phyloP scores from a whole-genome alignment of 1,140 invertebrate genomes.

The Drosophila azteca region DNA sequence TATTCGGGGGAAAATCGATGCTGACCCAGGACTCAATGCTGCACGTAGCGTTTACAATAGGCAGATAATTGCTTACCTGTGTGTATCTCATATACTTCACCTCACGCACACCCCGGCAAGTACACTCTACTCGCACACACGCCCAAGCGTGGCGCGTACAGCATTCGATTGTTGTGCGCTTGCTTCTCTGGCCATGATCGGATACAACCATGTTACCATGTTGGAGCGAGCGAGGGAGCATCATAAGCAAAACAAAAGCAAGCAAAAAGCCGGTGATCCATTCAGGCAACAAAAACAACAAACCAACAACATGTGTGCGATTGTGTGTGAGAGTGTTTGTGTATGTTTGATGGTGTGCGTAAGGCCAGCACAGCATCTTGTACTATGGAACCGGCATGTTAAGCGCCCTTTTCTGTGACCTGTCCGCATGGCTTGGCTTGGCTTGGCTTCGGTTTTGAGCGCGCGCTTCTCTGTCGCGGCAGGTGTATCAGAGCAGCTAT shows the following conservation, averaged over 20 bases:
- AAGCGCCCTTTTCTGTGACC: constrained; percentile 75
- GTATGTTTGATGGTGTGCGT: constrained; percentile 29
- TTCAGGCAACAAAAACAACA: constrained; percentile 64
- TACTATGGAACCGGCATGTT: constrained; percentile 69
- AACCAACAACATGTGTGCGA: constrained; percentile 19
- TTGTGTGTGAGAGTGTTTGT: constrained; percentile 12
- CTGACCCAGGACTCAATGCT: constrained; percentile 23
- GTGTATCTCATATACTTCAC: background rate
- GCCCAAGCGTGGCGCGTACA: constrained; percentile 46
- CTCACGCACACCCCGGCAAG: constrained; percentile 14
- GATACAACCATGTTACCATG: constrained; percentile 25
- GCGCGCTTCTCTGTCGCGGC: constrained; percentile 29
- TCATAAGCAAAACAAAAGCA: constrained; percentile 70
- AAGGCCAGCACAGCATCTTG: constrained; percentile 70
- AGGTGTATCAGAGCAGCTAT: constrained; percentile 46
- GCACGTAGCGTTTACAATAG: constrained; percentile 26
- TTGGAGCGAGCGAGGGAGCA: constrained; percentile 56
- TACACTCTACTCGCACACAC: constrained; percentile 36
- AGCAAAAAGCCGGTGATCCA: constrained; percentile 81
- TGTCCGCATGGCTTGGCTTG: constrained; percentile 66
- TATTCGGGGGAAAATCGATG: constrained; percentile 48
- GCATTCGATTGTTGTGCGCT: constrained; percentile 25
- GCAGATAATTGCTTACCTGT: constrained; percentile 38
- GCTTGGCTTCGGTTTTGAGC: constrained; percentile 34
- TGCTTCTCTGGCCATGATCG: constrained; percentile 34